Conservation (phyloP, 1,140 invertebrate species). For the Habropoda laboriosa region DNA sequence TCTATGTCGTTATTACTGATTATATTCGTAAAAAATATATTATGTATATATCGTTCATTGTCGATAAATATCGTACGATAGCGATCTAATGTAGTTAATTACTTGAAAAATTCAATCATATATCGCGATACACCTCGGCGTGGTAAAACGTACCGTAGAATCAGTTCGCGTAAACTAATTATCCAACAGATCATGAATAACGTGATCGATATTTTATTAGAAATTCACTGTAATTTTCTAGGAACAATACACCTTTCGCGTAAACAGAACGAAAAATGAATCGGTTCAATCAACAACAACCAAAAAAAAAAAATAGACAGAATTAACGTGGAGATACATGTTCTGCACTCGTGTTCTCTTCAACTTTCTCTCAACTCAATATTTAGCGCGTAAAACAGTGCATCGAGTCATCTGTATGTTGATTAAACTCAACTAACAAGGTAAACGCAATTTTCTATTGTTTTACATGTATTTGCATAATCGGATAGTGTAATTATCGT, state of each 20-base stretch:
- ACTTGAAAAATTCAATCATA: not conserved
- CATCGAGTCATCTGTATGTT: no score
- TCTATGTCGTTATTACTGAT: constrained; percentile 10
- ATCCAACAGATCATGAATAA: no score
- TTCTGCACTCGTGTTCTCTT: not conserved
- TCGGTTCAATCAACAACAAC: no score
- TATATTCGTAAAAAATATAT: constrained; percentile 28
- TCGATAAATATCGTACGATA: not conserved
- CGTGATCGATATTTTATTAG: not conserved
- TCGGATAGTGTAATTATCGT: not conserved
- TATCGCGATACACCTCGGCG: not conserved
- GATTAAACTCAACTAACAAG: not conserved
- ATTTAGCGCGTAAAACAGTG: no score
- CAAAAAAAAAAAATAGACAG: no score
- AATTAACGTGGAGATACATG: not conserved
- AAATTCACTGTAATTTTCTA: not conserved
- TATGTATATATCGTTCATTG: not conserved
- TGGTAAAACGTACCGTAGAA: no score
- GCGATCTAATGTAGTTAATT: not conserved
- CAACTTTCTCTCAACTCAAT: not conserved
- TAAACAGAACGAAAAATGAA: no score
- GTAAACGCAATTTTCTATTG: not conserved
- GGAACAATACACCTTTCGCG: not conserved
- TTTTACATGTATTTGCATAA: not conserved
- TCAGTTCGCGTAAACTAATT: no score